Evolutionary conservation across 1,140 invertebrate genomes (phyloP), one percentile per base, ranked within the genome.

Genomic region (Galleria mellonella): DNA sequence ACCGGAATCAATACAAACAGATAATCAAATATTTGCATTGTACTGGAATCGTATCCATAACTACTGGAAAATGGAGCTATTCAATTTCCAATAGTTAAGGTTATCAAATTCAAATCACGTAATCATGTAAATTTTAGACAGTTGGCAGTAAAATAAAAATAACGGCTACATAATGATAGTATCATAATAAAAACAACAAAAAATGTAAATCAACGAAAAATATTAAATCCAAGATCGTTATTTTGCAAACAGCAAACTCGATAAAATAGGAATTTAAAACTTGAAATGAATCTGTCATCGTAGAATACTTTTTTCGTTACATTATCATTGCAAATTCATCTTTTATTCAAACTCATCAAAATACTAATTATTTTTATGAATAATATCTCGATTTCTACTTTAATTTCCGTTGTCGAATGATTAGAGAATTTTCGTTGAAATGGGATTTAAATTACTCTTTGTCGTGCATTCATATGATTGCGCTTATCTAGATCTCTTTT

Each of bases 361-460:
- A 59, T 58, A 64, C 41, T 63, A 61, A 68, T 63, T 63, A 68
- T 63, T 52, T 54, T 62, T 61, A 56, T 62, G 60, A 62, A 63
- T 67, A 67, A 60, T 61, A 63, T 63, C 57, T 54, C 31, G 55
- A 61, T 56, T 63, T 44, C 44, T 53, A 55, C 44, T 55, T 68
- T 63, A 63, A 68, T 68, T 63, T 67, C 60, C 63, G 51, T 38
- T 54, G 57, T 50, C 54, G 7, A 9, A 44, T 13, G 17, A 30
- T 17, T 36, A 4, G 14, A 4, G 9, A 4, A 11, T 29, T 43
- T 36, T 17, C 23, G 32, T 9, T 5, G 3, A 32, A 32, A 62
- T 58, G 60, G 51, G 51, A 55, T 63, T 63, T 63, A 60, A 57
- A 68, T 68, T 61, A 49, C 55, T 47, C 60, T 68, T 66, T 63